Percentiles rank a stretch among this genome's conserved stretches.
Evolutionary conservation across 1,140 invertebrate genomes (phyloP).

Genomic region (Drosophila arawakana): DNA sequence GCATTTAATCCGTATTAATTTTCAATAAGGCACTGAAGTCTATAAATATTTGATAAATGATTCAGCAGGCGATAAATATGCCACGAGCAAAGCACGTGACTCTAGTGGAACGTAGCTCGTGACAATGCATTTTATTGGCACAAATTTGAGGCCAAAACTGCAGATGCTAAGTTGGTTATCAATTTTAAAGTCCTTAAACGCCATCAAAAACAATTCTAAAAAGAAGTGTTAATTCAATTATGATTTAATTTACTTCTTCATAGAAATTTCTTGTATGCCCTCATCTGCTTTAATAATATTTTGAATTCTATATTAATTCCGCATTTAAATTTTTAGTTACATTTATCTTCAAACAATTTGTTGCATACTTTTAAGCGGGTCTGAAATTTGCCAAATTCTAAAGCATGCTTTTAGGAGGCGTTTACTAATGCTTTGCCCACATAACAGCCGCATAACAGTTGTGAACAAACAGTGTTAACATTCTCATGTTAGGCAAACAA

Average conservation of each 20-base stretch:
- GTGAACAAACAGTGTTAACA: neutral
- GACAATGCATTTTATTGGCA: slow-evolving; percentile 31
- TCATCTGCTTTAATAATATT: neutral
- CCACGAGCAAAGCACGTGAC: slow-evolving; percentile 53
- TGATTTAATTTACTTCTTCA: no score
- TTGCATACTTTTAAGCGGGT: slow-evolving; percentile 10
- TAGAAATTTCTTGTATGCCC: neutral
- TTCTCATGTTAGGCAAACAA: slow-evolving; percentile 1
- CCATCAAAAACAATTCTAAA: no score
- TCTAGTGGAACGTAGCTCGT: slow-evolving; percentile 31
- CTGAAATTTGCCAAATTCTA: neutral
- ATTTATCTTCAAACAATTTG: neutral
- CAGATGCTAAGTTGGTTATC: neutral
- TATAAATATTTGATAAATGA: slow-evolving; percentile 76
- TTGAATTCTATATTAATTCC: neutral
- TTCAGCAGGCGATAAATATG: slow-evolving; percentile 38
- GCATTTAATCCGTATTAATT: slow-evolving; percentile 76
- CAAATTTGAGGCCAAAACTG: neutral
- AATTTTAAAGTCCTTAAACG: no score
- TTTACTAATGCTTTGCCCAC: neutral
- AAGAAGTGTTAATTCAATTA: no score
- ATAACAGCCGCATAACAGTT: neutral
- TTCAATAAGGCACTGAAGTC: slow-evolving; percentile 76
- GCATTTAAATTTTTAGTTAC: neutral
- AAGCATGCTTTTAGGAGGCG: slow-evolving; percentile 1